Percentiles rank a stretch among this genome's conserved stretches.
Conservation (phyloP, 30 jellyfish, hydroid and myxozoan species). For the Aurelia aurita complex sp. Pacific region DNA sequence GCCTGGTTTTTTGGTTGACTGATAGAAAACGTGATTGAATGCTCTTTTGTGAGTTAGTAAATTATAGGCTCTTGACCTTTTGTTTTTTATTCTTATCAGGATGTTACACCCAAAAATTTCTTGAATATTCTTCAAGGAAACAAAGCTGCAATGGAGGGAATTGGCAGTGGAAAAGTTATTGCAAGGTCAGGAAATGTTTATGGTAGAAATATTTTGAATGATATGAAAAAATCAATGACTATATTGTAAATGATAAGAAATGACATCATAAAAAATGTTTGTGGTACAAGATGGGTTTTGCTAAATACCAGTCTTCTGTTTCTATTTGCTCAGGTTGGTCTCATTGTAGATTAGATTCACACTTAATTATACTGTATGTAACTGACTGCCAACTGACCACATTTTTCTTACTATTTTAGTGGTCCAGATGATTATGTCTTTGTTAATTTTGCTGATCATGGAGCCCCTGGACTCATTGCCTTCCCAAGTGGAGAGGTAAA, state of each 20-base stretch:
- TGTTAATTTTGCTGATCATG: conserved; percentile 98
- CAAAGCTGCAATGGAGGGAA: conserved; percentile 70
- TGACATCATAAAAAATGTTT: background rate
- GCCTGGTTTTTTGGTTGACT: no score
- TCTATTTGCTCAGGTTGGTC: no score
- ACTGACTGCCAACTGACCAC: background rate
- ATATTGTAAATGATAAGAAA: background rate
- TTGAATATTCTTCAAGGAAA: conserved; percentile 79
- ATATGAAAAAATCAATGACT: no score
- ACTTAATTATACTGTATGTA: no score
- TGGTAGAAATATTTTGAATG: no score
- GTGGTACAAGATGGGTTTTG: background rate
- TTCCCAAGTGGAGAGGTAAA: conserved; percentile 87
- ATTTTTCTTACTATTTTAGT: conserved; percentile 51
- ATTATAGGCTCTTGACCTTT: no score
- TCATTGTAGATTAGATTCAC: no score
- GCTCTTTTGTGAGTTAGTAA: no score
- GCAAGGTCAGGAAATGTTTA: conserved; percentile 59
- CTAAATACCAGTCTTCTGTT: no score
- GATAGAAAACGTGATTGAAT: no score
- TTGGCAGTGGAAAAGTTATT: conserved; percentile 98
- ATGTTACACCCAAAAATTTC: conserved; percentile 91
- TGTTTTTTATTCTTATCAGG: conserved; percentile 29
- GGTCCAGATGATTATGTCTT: conserved; percentile 97
- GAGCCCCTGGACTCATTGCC: conserved; percentile 97